phyloP scores from a whole-genome alignment of 2,113 vertebrate species.

The Ceratotherium simum region DNA sequence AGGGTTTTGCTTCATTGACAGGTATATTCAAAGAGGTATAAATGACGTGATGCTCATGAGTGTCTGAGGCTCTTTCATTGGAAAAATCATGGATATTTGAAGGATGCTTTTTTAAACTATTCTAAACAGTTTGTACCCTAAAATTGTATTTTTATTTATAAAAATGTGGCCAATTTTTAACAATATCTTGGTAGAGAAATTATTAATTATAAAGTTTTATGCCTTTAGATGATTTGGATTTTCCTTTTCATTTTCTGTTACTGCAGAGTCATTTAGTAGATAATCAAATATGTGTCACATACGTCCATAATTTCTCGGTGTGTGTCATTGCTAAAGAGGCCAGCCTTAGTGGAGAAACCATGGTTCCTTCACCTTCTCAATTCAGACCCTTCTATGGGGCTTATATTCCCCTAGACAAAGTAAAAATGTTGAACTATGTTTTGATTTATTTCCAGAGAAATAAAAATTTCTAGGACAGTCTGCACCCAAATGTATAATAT shows the following conservation, averaged over 20 bases:
- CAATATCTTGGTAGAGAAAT: neutral
- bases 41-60: neutral
- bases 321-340: neutral
- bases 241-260: conserved; percentile 43
- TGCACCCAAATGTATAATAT: neutral
- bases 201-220: neutral
- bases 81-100: neutral
- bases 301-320: neutral
- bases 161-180: neutral
- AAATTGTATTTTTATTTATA: conserved; percentile 9
- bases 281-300: conserved; percentile 21
- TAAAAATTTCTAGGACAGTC: neutral
- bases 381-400: neutral
- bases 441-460: conserved; percentile 20
- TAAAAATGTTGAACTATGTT: neutral
- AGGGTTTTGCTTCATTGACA: neutral
- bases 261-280: neutral
- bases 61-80: neutral
- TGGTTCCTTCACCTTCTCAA: neutral
- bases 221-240: neutral
- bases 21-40: neutral
- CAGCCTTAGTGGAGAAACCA: neutral
- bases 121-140: neutral
- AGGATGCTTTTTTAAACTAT: neutral
- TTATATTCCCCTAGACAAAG: neutral